A percentile compares a stretch with the other conserved stretches of the same genome.
These are phyloP conservation scores for Eurypyga helias DNA, from an alignment of 2,113 vertebrate species.

Conservation along the genomic window DNA sequence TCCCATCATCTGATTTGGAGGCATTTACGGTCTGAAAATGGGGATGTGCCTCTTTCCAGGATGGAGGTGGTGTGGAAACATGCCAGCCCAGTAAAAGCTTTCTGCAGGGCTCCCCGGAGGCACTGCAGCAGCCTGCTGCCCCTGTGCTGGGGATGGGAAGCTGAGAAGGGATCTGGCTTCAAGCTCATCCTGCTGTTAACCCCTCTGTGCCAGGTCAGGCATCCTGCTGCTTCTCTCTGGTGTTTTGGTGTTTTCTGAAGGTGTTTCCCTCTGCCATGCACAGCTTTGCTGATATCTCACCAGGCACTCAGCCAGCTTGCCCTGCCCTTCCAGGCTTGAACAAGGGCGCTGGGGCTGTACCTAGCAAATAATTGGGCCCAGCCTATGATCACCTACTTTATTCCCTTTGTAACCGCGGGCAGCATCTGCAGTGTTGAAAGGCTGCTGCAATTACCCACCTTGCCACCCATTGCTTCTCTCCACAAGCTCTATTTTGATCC, in stretches of 20 bases:
- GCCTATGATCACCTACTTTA: not conserved
- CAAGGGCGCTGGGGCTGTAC: not conserved
- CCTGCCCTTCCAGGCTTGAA: not conserved
- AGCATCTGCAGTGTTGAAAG: not conserved
- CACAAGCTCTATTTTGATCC: constrained; percentile 9
- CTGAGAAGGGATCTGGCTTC: not conserved
- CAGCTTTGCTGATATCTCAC: not conserved
- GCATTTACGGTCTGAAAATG: not conserved
- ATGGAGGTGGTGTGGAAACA: not conserved
- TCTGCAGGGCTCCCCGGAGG: not conserved
- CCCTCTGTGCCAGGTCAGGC: rapidly evolving
- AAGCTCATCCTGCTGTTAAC: not conserved
- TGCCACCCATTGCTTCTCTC: not conserved
- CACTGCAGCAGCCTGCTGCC: not conserved
- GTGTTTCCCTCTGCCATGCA: rapidly evolving
- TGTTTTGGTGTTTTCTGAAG: not conserved
- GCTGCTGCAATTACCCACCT: not conserved
- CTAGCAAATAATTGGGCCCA: not conserved
- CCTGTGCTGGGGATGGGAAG: rapidly evolving
- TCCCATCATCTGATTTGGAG: not conserved
- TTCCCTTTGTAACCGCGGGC: not conserved
- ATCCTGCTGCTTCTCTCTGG: not conserved
- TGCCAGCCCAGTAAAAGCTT: constrained; percentile 33
- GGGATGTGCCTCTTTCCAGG: not conserved
- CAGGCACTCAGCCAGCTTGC: not conserved